Percentiles rank a stretch among this genome's conserved stretches.
These are phyloP conservation scores for Rhinogobio ventralis DNA, from an alignment of 2,797 vertebrate genomes.

Conservation along the genomic window DNA sequence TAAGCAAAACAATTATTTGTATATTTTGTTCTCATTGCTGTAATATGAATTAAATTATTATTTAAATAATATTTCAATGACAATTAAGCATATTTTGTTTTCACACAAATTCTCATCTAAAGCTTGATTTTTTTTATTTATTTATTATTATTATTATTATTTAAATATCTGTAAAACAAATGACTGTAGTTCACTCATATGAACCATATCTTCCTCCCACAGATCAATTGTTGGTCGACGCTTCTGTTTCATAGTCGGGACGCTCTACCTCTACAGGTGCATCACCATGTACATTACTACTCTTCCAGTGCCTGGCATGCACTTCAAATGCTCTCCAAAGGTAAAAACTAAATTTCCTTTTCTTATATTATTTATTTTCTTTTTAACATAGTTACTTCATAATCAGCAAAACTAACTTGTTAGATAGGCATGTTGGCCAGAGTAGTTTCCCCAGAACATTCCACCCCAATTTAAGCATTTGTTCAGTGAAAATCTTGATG, in stretches of 20 bases:
- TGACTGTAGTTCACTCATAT: not conserved
- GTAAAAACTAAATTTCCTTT: conserved; percentile 67
- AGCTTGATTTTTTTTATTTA: too few species aligned
- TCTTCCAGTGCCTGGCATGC: conserved; percentile 89
- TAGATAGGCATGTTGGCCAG: not conserved
- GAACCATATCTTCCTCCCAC: not conserved
- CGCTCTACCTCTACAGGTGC: conserved; percentile 89
- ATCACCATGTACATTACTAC: conserved; percentile 92
- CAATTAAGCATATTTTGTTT: too few species aligned
- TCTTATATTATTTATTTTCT: not conserved
- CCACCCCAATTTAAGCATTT: not conserved
- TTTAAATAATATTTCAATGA: not conserved
- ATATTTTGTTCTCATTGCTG: not conserved
- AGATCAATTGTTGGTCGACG: conserved; percentile 88
- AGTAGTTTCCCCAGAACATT: too few species aligned
- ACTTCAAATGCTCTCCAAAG: conserved; percentile 92
- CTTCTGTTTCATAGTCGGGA: conserved; percentile 90
- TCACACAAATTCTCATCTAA: too few species aligned
- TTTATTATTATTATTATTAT: too few species aligned
- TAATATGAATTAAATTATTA: not conserved
- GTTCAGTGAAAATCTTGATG: not conserved
- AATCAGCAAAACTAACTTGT: not conserved
- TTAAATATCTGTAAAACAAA: not conserved
- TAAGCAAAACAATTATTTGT: not conserved
- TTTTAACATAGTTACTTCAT: not conserved